Evolutionary conservation across 2,113 vertebrate species (phyloP).

Genomic region (Micromys minutus): DNA sequence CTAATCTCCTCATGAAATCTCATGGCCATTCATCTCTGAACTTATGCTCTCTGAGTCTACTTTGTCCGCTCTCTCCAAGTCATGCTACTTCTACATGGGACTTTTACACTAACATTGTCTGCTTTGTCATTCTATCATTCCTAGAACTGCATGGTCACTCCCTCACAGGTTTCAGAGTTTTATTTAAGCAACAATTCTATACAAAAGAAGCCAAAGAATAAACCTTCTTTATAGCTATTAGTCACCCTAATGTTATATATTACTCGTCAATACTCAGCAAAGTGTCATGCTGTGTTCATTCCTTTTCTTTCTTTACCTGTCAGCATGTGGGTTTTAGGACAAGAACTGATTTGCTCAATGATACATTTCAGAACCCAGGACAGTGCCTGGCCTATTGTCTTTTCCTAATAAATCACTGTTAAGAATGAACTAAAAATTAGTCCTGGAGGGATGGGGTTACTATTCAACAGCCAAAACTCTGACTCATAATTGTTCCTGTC

Average conservation of each 20-base stretch:
- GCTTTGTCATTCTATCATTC: not conserved
- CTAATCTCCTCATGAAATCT: not conserved
- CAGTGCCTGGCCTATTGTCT: not conserved
- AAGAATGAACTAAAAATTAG: not conserved
- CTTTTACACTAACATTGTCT: not conserved
- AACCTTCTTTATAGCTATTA: not conserved
- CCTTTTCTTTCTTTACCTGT: not conserved
- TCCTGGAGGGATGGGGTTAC: no score
- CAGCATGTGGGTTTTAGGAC: not conserved
- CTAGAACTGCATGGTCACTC: not conserved
- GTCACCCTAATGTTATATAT: not conserved
- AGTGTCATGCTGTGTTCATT: not conserved
- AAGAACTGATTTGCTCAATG: not conserved
- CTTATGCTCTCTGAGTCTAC: not conserved
- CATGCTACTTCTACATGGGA: not conserved
- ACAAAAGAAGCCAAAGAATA: not conserved
- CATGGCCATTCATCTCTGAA: not conserved
- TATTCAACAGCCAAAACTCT: no score
- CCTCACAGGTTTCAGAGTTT: not conserved
- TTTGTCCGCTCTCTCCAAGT: not conserved
- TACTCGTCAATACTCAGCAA: not conserved
- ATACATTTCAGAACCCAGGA: conserved; percentile 58
- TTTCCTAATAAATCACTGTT: not conserved
- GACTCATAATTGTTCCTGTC: no score
- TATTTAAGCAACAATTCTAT: not conserved